Base-by-base conservation (phyloP, 2,797 vertebrate species). In the Ispidina lecontei region DNA sequence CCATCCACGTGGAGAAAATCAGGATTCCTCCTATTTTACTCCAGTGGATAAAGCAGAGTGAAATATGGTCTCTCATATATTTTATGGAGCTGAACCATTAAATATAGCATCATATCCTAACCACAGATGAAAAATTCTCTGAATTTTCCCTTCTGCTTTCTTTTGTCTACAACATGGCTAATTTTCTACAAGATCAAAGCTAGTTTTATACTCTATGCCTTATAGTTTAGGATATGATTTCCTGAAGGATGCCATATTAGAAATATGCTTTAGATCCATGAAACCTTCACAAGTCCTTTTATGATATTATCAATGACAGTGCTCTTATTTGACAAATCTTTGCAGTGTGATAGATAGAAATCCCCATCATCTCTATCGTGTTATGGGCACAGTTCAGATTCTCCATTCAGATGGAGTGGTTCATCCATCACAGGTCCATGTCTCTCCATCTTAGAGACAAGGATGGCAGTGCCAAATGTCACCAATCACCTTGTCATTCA, bases 121-220 rank as follows among this genome's bases (percentile, higher is more conserved):
- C 55, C 64, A 37, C 26, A 83, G 44, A 78, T 84, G 72, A 95
- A 58, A 94, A 91, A 92, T 37, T 29, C 22, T n/a, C 68, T 68
- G 69, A 93, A 90, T 90, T 87, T 90, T 54, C 68, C 55, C 64
- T 83, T 94, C 75, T 79, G 54, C 52, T 91, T 91, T 29, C 88
- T 91, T 80, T 52, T 79, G 43, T 67, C 89, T 94, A 93, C 78
- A 95, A 84, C 43, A 68, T 23, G 28, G 74, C 64, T 41, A 90
- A 90, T 93, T 74, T 87, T 77, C 75, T 84, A n/a, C 84, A 93
- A 95, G 81, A 94, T 77, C 87, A 94, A 89, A 94, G 54, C 78
- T 68, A 80, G 69, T 91, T 95, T 90, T 83, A 76, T 77, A 77
- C 33, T 79, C 58, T 39, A n/a, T 74, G 62, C 35, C 37, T 91